Conservation (phyloP, 2,113 vertebrate genomes). For the Mystacornis crossleyi region DNA sequence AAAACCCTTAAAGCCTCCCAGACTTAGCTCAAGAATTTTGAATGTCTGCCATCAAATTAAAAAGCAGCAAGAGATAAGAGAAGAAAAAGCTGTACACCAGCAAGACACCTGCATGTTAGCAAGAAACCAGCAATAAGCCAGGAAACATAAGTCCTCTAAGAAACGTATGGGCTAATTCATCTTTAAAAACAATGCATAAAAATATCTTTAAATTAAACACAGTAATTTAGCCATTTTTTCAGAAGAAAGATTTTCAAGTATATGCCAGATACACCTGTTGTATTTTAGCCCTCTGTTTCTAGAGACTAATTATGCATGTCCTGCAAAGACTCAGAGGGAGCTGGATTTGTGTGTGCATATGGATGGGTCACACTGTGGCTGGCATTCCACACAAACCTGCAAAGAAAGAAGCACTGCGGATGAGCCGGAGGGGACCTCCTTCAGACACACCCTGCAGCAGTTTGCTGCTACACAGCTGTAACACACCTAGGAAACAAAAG, state of each 20-base stretch:
- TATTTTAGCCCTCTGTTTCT: constrained; percentile 67
- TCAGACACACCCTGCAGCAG: constrained; percentile 77
- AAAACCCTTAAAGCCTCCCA: neutral
- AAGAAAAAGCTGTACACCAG: constrained; percentile 25
- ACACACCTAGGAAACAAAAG: constrained; percentile 76
- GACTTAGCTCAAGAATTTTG: constrained; percentile 19
- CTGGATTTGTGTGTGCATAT: constrained; percentile 25
- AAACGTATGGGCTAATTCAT: constrained; percentile 67
- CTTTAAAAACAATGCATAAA: neutral
- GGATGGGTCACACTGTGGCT: constrained; percentile 67
- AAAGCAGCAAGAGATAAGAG: neutral
- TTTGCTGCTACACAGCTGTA: constrained; percentile 77
- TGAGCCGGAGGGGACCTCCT: constrained; percentile 81
- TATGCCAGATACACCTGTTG: neutral
- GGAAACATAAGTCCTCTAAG: constrained; percentile 63
- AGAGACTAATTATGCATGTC: constrained; percentile 25
- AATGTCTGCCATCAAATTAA: neutral
- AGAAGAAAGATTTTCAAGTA: neutral
- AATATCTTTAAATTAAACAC: neutral
- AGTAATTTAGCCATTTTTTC: neutral
- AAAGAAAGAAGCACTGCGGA: constrained; percentile 84
- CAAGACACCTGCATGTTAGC: constrained; percentile 25
- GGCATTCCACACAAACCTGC: constrained; percentile 86
- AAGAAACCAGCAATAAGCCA: constrained; percentile 36
- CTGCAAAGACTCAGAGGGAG: constrained; percentile 11